Base-by-base conservation (phyloP, 2,113 vertebrate genomes). In the Murina feae region DNA sequence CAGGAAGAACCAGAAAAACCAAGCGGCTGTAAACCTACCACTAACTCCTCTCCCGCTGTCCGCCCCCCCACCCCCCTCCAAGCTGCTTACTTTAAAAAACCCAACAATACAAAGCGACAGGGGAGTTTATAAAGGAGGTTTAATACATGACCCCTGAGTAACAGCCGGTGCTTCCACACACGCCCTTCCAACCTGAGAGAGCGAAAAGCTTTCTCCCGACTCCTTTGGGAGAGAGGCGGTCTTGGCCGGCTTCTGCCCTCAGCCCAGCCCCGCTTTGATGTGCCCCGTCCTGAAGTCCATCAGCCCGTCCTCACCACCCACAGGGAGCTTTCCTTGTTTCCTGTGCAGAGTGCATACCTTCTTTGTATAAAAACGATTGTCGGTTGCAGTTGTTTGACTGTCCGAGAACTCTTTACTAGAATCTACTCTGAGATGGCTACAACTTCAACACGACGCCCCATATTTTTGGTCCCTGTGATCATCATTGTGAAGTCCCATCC, bases 41-140 rank as follows among this genome's bases (percentile, higher is more conserved):
- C 53, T 3, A 9, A 55, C 53, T 11, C 39, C 21, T 51, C 11
- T 30, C 12, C 2, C 4, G 8, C 47, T 49, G 47, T 49, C 47
- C 13, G 12, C 4, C 11, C 47, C 8, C 17, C 66, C 4, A 8
- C 47, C 8, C 17, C 20, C 9, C 39, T n/a, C 16, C 35, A 44
- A 51, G 35, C 47, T 72, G 80, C 87, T 96, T 94, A 51, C 78
- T 91, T 96, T 86, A 96, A 28, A 74, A 95, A 95, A 82, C 53
- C 4, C 55, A 82, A 28, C 74, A 87, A 58, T 44, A 60, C 68
- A 69, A 81, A 95, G 84, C 91, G 79, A 91, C 39, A 86, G 32
- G 44, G 42, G 44, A 85, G 79, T 87, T 96, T 86, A 90, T 89
- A 86, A 94, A 90, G 82, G 80, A 94, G 55, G 66, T 90, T 96